Evolutionary conservation across 2,888 invertebrate genomes (phyloP), one percentile per base, ranked within the genome.

Genomic region (Cantharis nigra): DNA sequence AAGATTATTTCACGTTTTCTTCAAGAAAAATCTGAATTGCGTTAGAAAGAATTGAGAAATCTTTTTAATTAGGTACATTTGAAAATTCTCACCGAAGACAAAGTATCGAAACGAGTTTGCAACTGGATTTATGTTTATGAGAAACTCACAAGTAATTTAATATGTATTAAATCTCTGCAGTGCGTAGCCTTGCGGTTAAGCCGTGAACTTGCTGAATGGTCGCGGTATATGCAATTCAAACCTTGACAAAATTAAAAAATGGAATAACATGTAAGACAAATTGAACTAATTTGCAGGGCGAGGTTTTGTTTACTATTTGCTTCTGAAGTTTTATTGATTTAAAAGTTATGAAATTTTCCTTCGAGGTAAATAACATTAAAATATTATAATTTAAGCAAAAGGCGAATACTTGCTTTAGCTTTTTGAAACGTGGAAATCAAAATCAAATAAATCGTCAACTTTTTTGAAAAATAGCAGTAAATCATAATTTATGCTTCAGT

Each of bases 401-500:
- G 49, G 49, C n/a, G 49, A 49, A 49, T n/a, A n/a, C 7, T 49
- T n/a, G n/a, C n/a, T 49, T 49, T 49, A 49, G 49, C n/a, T 49
- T 49, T 33, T 49, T 49, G 49, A 49, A 9, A 49, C 2, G 49
- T n/a, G 7, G 13, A 67, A 67, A 67, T 23, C 65, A 20, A 67
- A 49, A 69, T 65, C 72, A 73, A 73, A 73, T 67, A 64, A 69
- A 73, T 73, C 69, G 69, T 67, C 72, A 67, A 33, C 72, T 67
- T 73, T 33, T 73, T 33, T 20, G 67, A 67, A 73, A 62, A 73
- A 73, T 23, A 67, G 65, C 65, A 67, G 72, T 67, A 67, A 65
- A 73, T 73, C 67, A 73, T 69, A 73, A 73, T 73, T 73, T 73
- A 73, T 73, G 72, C 72, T 73, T 73, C 72, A 73, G 67, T 73